A percentile compares a stretch with the other conserved stretches of the same genome.
Evolutionary conservation across 2,888 invertebrate species (phyloP).

Genomic region (Osmoderma eremita): DNA sequence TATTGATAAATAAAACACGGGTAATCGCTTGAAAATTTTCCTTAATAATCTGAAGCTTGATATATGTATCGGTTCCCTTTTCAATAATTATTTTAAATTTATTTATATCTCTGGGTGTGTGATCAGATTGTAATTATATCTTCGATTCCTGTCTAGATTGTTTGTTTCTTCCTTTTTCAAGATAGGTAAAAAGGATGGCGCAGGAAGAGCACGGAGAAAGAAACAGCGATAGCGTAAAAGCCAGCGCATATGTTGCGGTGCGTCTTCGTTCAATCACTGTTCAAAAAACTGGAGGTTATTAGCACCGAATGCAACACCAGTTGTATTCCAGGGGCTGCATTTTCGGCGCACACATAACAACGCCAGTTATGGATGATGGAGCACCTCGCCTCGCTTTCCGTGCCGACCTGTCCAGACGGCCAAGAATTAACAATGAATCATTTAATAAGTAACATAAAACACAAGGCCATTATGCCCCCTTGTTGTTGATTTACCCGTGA

Average conservation of each 20-base stretch:
- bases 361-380: slow-evolving; percentile 50
- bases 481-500: slow-evolving; percentile 44
- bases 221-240: slow-evolving; percentile 5
- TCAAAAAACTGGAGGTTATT: slow-evolving; percentile 48
- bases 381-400: slow-evolving; percentile 47
- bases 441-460: slow-evolving; percentile 50
- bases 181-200: neutral
- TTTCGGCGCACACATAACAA: slow-evolving; percentile 46
- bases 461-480: slow-evolving; percentile 46
- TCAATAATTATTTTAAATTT: slow-evolving; percentile 40
- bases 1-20: slow-evolving; percentile 30
- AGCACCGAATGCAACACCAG: slow-evolving; percentile 46
- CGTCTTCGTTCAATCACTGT: slow-evolving; percentile 40
- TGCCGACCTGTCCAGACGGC: slow-evolving; percentile 46
- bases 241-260: slow-evolving; percentile 19
- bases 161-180: slow-evolving; percentile 23
- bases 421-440: slow-evolving; percentile 51
- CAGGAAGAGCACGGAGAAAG: slow-evolving; percentile 12
- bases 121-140: slow-evolving; percentile 41
- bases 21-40: slow-evolving; percentile 31
- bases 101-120: slow-evolving; percentile 29
- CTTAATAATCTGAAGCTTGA: slow-evolving; percentile 33
- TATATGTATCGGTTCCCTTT: slow-evolving; percentile 33
- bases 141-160: slow-evolving; percentile 27
- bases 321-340: slow-evolving; percentile 47